Evolutionary conservation across 2,888 invertebrate species (phyloP), one percentile per base, ranked within the genome.

Genomic region (Aporophyla lueneburgensis): DNA sequence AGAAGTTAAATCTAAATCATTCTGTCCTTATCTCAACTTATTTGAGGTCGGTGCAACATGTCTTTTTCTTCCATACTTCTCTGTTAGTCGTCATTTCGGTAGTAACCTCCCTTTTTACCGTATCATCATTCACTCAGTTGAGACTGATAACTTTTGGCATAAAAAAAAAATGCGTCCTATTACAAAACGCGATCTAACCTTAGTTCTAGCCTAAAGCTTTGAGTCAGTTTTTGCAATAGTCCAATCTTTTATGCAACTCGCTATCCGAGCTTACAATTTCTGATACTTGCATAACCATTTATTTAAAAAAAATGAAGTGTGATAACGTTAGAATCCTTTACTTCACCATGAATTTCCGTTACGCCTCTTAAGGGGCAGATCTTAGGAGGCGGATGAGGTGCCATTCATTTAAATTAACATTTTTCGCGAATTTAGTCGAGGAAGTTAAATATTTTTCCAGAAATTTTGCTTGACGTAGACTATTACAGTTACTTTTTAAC

Each of bases 331-430:
- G 16, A 54, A 72, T 66, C 40, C 63, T 62, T 61, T 69, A 66
- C 46, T 40, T 51, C 62, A 62, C 59, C 69, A 70, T 71, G 56
- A 74, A 71, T 84, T 74, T 69, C 46, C 46, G 75, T 65, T 58
- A 71, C 53, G 40, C 51, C 54, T 74, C 81, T 69, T 70, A 58
- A 72, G 62, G 59, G 86, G 71, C 72, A 71, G 71, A 77, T 82
- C 65, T 71, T 71, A 74, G 63, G 65, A 58, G 24, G 46, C 58
- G 72, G 61, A 78, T 75, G 78, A 83, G 66, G 78, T 84, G 83
- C 68, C 70, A 86, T 86, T 83, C 86, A 84, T 86, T 84, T 83
- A 78, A 78, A 84, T 86, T 84, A 86, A 86, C 78, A 86, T 86
- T 74, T 82, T 83, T 86, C 63, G 68, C 72, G 68, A 75, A 86